Base-by-base conservation (phyloP, 2,797 vertebrate species). In the Ibycter americanus region DNA sequence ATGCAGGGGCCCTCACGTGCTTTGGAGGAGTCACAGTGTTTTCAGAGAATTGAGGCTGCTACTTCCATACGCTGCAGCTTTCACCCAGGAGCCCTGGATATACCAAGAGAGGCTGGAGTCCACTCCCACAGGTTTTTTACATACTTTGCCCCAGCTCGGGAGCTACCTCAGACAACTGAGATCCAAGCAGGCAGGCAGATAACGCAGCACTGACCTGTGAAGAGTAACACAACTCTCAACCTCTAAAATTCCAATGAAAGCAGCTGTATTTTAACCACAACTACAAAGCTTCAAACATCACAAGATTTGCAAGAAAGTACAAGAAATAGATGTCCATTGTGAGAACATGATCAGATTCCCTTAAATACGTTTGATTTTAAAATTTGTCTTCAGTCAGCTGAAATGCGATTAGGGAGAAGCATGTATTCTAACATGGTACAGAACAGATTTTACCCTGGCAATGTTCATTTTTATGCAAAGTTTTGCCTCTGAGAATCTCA, bases 1-100 rank as follows among this genome's bases (percentile, higher is more conserved):
- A 83, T 3, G 0, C 34, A 42, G 62, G 1, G 6, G 38, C 27
- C 56, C 40, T 1, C 0, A 8, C 0, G 0, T 27, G 59, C 34
- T 56, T 11, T 26, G 58, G 74, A 89, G 54, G 21, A 62, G 49
- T 12, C 0, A 0, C 32, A 40, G 78, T 32, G 40, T 55, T 90
- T 89, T 59, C 51, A 73, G 62, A 23, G 54, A 84, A 26, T 6
- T 0, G 0, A 44, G 40, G 67, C 58, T 73, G 74, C 15, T 8
- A 12, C 46, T 32, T 80, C 42, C 47, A 38, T 18, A 15, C 11
- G 8, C 17, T 40, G 19, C 32, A 77, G 32, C 52, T 73, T 83
- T 55, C 34, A 44, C 36, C 54, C 19, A 0, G 0, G 5, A 83
- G 44, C 23, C 38, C 74, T 40, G 36, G 22, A 27, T 3, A 32